phyloP scores from a whole-genome alignment of 2,113 vertebrate genomes.

The Charina bottae region DNA sequence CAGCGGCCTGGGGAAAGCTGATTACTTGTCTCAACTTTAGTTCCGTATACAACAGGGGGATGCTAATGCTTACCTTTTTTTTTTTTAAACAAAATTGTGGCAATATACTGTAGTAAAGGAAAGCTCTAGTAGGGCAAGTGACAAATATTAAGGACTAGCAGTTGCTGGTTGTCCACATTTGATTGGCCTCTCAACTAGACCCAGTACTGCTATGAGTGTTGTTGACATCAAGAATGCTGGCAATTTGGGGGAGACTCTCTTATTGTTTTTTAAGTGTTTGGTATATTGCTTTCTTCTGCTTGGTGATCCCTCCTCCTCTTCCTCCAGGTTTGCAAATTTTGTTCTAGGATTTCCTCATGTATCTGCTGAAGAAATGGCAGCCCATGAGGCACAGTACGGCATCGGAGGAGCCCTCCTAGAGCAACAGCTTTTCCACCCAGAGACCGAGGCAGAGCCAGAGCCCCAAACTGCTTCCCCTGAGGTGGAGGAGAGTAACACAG shows the following conservation, averaged over 20 bases:
- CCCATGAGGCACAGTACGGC: constrained; percentile 73
- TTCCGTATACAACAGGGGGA: not conserved
- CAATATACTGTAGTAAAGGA: constrained; percentile 7
- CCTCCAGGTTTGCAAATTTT: constrained; percentile 82
- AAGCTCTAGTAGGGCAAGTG: too few relatives aligned
- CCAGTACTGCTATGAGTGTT: not conserved
- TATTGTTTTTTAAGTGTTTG: not conserved
- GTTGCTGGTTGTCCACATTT: not conserved
- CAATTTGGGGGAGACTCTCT: not conserved
- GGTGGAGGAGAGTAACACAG: constrained; percentile 23
- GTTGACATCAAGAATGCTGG: not conserved
- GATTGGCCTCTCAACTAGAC: not conserved
- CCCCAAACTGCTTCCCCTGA: not conserved
- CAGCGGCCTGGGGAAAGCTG: not conserved
- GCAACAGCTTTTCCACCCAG: constrained; percentile 70
- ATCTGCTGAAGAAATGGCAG: constrained; percentile 71
- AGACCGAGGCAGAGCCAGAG: constrained; percentile 19
- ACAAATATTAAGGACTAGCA: not conserved
- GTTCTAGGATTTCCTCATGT: constrained; percentile 75
- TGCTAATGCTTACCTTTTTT: not conserved
- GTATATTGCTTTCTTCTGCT: not conserved
- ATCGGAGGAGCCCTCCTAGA: constrained; percentile 76
- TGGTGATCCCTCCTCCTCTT: constrained; percentile 16
- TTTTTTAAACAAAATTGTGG: too few relatives aligned
- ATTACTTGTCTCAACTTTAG: not conserved